Evolutionary conservation across 2,113 vertebrate genomes (phyloP).

Genomic region (Odocoileus hemionus): DNA sequence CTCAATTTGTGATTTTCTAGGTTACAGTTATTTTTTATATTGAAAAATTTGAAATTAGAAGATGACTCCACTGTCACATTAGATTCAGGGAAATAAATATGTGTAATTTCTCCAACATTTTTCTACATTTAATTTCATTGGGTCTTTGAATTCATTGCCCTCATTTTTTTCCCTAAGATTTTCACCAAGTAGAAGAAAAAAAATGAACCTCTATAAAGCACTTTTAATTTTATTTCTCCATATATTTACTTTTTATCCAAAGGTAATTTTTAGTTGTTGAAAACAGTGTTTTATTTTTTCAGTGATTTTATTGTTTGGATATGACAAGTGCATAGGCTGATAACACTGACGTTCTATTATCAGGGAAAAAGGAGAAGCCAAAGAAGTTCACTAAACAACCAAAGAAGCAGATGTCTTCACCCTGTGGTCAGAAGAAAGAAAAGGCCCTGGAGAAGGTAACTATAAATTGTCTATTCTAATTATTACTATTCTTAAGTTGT

Average conservation of each 20-base stretch:
- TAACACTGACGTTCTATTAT: slow-evolving; percentile 52
- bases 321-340: not conserved
- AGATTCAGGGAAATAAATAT: slow-evolving; percentile 20
- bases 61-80: not conserved
- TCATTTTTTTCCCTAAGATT: not conserved
- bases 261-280: not conserved
- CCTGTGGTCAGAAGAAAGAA: slow-evolving; percentile 91
- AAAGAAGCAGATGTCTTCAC: slow-evolving; percentile 91
- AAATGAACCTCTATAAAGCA: not conserved
- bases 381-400: slow-evolving; percentile 88
- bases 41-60: not conserved
- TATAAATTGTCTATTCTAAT: not conserved
- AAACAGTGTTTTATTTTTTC: not conserved
- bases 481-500: not conserved
- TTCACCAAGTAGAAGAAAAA: not conserved
- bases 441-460: slow-evolving; percentile 89
- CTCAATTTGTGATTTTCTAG: not conserved
- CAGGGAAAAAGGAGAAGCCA: slow-evolving; percentile 86
- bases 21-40: not conserved
- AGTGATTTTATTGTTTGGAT: slow-evolving; percentile 21
- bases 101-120: not conserved
- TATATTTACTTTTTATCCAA: not conserved
- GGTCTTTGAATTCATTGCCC: not conserved
- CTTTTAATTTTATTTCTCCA: not conserved
- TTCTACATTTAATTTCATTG: slow-evolving; percentile 7